Evolutionary conservation across 2,113 vertebrate species (phyloP).

Genomic region (Ageneiosus marmoratus): DNA sequence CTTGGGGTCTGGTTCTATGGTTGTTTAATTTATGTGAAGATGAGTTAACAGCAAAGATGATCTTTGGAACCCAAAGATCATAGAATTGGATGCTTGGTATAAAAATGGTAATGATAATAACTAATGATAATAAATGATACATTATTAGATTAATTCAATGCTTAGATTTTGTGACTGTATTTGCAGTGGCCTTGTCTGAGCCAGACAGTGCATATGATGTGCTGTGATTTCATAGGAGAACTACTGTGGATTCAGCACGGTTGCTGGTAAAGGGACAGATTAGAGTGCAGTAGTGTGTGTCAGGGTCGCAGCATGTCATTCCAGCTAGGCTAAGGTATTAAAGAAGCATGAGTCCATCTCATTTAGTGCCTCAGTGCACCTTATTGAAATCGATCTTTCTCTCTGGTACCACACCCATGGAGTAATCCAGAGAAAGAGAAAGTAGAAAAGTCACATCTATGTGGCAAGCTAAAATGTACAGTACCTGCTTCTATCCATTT

Average conservation of each 20-base stretch:
- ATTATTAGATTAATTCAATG: background rate
- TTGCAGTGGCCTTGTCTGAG: background rate
- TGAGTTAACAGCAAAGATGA: constrained; percentile 40
- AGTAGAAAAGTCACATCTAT: background rate
- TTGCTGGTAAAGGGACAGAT: background rate
- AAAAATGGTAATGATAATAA: background rate
- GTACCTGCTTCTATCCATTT: background rate
- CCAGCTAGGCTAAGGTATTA: constrained; percentile 9
- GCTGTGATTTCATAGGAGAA: background rate
- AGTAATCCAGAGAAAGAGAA: background rate
- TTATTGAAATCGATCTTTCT: constrained; percentile 52
- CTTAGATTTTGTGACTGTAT: background rate
- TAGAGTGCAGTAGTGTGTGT: constrained; percentile 33
- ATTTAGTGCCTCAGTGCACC: constrained; percentile 49
- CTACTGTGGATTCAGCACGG: background rate
- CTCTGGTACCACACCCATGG: background rate
- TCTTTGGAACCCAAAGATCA: constrained; percentile 7
- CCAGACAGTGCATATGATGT: background rate
- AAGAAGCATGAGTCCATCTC: constrained; percentile 25
- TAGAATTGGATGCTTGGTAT: background rate
- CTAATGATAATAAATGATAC: background rate
- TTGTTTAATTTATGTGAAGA: constrained; percentile 39
- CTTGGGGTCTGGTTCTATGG: constrained; percentile 21
- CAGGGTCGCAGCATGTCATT: constrained; percentile 28
- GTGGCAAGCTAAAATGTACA: background rate